Evolutionary conservation across 2,888 invertebrate genomes (phyloP).

Genomic region (Microchrysa polita): DNA sequence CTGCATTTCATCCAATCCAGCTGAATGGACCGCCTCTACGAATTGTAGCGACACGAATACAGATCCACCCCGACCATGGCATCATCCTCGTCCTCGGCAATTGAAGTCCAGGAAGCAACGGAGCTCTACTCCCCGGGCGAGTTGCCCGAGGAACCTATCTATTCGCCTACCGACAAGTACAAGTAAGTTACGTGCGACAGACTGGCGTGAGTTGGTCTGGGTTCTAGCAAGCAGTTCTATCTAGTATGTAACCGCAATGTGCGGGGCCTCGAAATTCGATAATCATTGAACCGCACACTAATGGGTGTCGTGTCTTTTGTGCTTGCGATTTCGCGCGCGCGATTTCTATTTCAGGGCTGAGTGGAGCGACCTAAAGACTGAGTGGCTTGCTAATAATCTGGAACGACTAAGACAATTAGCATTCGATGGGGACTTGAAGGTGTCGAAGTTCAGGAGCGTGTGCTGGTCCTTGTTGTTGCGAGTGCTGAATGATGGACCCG

Average conservation of each 20-base stretch:
- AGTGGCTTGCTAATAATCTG: conserved; percentile 64
- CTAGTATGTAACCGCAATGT: too few relatives aligned
- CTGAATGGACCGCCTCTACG: conserved; percentile 17
- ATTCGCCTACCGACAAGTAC: conserved; percentile 26
- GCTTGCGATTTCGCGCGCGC: too few relatives aligned
- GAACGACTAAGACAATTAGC: conserved; percentile 65
- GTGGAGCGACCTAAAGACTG: conserved; percentile 58
- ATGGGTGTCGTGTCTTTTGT: not conserved
- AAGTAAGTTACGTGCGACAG: not conserved
- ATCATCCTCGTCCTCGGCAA: not conserved
- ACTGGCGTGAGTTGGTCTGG: too few relatives aligned
- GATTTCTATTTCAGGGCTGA: conserved; percentile 51
- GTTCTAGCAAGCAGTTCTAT: too few relatives aligned
- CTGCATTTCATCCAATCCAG: not conserved
- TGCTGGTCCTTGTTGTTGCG: conserved; percentile 66
- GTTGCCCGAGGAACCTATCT: not conserved
- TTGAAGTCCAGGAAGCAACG: conserved; percentile 28
- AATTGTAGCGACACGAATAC: too few relatives aligned
- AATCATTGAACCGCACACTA: too few relatives aligned
- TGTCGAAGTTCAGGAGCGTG: conserved; percentile 66
- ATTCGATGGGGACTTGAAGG: conserved; percentile 61
- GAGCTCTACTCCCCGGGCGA: conserved; percentile 18
- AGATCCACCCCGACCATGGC: not conserved
- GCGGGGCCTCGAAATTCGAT: too few relatives aligned
- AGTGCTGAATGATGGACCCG: conserved; percentile 62